These are phyloP conservation scores for Baccha elongata DNA, from an alignment of 2,888 invertebrate genomes.

Conservation along the genomic window DNA sequence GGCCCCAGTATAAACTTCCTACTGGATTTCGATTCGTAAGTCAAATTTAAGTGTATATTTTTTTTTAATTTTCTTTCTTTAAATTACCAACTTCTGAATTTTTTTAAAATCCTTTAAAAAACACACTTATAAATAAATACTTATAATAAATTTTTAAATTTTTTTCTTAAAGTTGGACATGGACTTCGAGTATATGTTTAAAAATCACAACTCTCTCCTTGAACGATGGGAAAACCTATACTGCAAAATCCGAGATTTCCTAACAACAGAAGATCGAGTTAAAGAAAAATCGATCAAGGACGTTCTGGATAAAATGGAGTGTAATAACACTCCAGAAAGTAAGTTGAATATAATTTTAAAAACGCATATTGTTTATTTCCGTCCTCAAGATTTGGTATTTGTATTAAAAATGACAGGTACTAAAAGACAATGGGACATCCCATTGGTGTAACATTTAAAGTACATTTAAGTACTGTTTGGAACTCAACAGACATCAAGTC, in stretches of 20 bases:
- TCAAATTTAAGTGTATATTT: background rate
- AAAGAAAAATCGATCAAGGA: slow-evolving; percentile 12
- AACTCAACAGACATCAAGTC: no score
- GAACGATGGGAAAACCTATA: background rate
- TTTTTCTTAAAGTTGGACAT: slow-evolving; percentile 2
- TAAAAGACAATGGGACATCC: no score
- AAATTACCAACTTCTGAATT: background rate
- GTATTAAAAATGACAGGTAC: no score
- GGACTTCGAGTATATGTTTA: background rate
- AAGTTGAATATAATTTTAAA: slow-evolving; percentile 6
- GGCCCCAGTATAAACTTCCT: slow-evolving; percentile 13
- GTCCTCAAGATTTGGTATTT: no score
- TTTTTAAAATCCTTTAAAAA: no score
- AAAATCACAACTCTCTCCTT: background rate
- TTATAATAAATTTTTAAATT: background rate
- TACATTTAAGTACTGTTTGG: no score
- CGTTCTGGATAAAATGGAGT: background rate
- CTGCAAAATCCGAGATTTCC: background rate
- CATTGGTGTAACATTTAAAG: no score
- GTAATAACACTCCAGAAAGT: background rate
- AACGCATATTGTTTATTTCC: no score
- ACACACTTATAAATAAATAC: no score
- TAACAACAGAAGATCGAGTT: background rate
- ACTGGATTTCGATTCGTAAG: slow-evolving; percentile 4
- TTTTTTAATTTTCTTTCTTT: background rate